Conservation (phyloP, 2,113 vertebrate species). For the Oncorhynchus kisutch region DNA sequence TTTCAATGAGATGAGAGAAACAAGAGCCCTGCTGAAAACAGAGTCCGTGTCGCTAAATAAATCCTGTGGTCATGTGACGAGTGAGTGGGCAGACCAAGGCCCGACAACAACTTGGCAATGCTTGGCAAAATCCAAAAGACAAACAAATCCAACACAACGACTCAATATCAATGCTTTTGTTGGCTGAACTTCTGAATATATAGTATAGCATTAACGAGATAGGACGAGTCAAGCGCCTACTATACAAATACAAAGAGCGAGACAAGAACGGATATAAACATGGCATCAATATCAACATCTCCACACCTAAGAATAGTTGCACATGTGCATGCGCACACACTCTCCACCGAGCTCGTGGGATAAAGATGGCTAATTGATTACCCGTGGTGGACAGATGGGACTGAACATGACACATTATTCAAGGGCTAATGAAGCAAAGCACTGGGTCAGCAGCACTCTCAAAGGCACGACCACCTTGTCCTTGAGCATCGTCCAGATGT, state of each 20-base stretch:
- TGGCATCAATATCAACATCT: neutral
- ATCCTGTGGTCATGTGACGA: conserved; percentile 47
- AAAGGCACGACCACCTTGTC: neutral
- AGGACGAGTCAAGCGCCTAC: too few relatives aligned
- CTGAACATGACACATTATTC: neutral
- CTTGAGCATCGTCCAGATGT: neutral
- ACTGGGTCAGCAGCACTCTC: neutral
- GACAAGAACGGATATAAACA: neutral
- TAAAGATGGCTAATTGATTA: neutral
- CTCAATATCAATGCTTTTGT: neutral
- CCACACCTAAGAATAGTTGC: neutral
- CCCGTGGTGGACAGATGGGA: neutral
- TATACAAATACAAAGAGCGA: neutral
- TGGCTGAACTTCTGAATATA: too few relatives aligned
- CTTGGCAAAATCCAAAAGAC: neutral
- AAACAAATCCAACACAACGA: conserved; percentile 8
- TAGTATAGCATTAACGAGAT: too few relatives aligned
- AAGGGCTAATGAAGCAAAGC: neutral
- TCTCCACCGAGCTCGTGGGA: neutral
- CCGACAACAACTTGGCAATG: conserved; percentile 43
- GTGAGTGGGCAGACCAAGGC: conserved; percentile 27
- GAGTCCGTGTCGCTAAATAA: conserved; percentile 48
- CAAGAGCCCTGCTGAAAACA: conserved; percentile 12
- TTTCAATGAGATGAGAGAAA: conserved; percentile 30
- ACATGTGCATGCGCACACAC: neutral